A percentile compares a stretch with the other conserved stretches of the same genome.
Conservation (phyloP, 92 coral and sea anemone species). For the Chrysogorgia sp. region DNA sequence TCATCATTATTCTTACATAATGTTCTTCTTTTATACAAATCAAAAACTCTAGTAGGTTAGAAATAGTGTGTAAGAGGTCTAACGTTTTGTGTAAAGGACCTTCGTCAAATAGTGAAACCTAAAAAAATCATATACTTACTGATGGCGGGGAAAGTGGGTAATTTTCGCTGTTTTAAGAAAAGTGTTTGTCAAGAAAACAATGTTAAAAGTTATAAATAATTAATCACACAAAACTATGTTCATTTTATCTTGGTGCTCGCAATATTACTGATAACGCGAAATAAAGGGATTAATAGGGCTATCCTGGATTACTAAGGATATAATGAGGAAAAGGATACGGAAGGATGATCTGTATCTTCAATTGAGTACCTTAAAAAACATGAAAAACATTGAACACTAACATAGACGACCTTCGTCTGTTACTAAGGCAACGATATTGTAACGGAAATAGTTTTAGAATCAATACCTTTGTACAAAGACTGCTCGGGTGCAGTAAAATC, state of each 20-base stretch:
- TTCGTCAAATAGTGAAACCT: not conserved
- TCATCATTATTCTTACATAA: not conserved
- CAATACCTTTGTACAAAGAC: conserved; percentile 68
- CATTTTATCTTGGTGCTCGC: not conserved
- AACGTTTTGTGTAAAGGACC: too few relatives aligned
- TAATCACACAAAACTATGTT: not conserved
- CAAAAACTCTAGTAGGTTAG: too few relatives aligned
- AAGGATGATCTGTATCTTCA: conserved; percentile 72
- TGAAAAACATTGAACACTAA: not conserved
- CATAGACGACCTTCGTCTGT: not conserved
- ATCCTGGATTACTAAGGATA: not conserved
- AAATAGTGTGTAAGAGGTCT: too few relatives aligned
- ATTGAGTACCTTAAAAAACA: conserved; percentile 58
- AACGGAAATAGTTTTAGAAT: not conserved
- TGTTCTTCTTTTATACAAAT: too few relatives aligned
- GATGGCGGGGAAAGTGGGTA: conserved; percentile 76
- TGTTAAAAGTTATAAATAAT: not conserved
- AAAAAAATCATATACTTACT: conserved; percentile 48
- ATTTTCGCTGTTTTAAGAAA: conserved; percentile 51
- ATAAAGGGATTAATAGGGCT: not conserved
- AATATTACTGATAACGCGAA: not conserved
- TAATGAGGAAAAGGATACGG: conserved; percentile 82
- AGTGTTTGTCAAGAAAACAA: not conserved
- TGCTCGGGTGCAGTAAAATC: conserved; percentile 70
- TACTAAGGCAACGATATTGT: not conserved